phyloP scores from a whole-genome alignment of 2,888 invertebrate genomes.

The Trichacis sp. region DNA sequence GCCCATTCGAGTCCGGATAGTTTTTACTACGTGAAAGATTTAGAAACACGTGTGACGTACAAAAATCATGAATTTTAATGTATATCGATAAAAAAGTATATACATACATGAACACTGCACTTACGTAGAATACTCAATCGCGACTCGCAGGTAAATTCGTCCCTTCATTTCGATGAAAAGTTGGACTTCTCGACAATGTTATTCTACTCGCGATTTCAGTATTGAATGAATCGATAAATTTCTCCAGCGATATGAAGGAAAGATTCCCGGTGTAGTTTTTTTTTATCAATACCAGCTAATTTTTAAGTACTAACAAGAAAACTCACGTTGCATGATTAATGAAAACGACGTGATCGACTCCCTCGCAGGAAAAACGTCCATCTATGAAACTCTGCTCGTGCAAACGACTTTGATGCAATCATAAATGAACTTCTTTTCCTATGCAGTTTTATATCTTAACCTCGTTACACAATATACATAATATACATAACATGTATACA shows the following conservation, averaged over 20 bases:
- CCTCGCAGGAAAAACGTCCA: background rate
- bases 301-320: conserved; percentile 35
- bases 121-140: conserved; percentile 37
- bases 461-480: background rate
- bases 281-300: conserved; percentile 18
- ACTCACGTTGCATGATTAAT: background rate
- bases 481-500: background rate
- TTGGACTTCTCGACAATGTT: conserved; percentile 21
- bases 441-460: background rate
- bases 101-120: conserved; percentile 41
- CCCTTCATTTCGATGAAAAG: conserved; percentile 16
- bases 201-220: conserved; percentile 24
- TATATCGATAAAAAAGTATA: conserved; percentile 40
- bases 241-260: background rate
- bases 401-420: background rate
- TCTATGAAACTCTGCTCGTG: background rate
- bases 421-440: background rate
- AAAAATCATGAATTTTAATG: conserved; percentile 38
- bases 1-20: background rate
- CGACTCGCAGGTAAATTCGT: conserved; percentile 13
- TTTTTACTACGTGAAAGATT: background rate
- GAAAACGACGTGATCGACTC: background rate
- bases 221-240: conserved; percentile 5
- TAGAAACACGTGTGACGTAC: conserved; percentile 2
- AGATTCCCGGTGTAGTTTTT: conserved; percentile 6